phyloP scores from a whole-genome alignment of 2,888 invertebrate species.

The Chrysotoxum bicinctum region DNA sequence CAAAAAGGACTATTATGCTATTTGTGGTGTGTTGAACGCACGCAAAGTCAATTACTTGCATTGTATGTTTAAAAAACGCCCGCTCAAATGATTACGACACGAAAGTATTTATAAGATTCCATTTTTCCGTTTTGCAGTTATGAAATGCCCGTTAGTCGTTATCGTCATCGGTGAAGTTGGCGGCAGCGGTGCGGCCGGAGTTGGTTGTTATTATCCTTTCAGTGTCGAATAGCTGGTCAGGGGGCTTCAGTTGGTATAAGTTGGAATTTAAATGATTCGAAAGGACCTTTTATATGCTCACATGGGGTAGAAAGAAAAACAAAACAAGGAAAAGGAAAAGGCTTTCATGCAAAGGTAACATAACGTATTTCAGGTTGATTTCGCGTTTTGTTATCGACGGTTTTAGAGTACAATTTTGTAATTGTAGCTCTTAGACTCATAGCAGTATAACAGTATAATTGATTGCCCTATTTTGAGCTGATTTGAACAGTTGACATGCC shows the following conservation, averaged over 20 bases:
- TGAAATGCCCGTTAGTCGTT: constrained; percentile 69
- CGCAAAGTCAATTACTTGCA: constrained; percentile 73
- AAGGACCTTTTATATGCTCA: constrained; percentile 19
- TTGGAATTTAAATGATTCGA: constrained; percentile 24
- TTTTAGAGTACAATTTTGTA: constrained; percentile 72
- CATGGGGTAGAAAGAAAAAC: not conserved
- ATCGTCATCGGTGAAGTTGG: constrained; percentile 12
- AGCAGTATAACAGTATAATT: constrained; percentile 68
- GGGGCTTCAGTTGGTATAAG: not conserved
- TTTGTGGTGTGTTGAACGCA: constrained; percentile 72
- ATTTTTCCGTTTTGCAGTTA: constrained; percentile 72
- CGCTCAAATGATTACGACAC: constrained; percentile 68
- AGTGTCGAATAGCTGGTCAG: not conserved
- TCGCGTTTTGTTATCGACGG: constrained; percentile 70
- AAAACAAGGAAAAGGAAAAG: constrained; percentile 11
- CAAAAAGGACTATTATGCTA: constrained; percentile 69
- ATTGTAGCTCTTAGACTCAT: constrained; percentile 71
- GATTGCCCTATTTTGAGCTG: constrained; percentile 72
- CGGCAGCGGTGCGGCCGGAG: not conserved
- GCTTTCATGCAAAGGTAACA: constrained; percentile 58
- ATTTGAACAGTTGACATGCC: constrained; percentile 70
- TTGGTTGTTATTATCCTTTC: constrained; percentile 12
- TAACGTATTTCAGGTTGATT: constrained; percentile 66
- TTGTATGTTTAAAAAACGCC: constrained; percentile 72
- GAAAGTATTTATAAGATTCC: constrained; percentile 71